Evolutionary conservation across 2,113 vertebrate genomes (phyloP).

Genomic region (Apaloderma vittatum): DNA sequence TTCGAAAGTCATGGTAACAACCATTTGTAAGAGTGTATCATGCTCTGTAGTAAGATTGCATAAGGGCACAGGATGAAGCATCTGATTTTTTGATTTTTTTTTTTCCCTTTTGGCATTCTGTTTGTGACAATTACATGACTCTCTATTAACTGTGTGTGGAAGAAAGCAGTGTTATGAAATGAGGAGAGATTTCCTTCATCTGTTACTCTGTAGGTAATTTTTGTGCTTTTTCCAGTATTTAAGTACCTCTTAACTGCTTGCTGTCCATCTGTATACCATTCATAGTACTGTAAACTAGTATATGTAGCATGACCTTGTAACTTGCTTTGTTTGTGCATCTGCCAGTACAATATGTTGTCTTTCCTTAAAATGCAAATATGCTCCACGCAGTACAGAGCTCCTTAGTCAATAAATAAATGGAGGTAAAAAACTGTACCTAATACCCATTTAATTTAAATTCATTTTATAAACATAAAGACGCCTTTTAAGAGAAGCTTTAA

Average conservation of each 20-base stretch:
- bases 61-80: slow-evolving; percentile 62
- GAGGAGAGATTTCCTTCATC: slow-evolving; percentile 67
- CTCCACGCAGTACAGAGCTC: slow-evolving; percentile 75
- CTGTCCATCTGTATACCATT: slow-evolving; percentile 79
- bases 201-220: slow-evolving; percentile 77
- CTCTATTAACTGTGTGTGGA: slow-evolving; percentile 75
- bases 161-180: slow-evolving; percentile 71
- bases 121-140: slow-evolving; percentile 74
- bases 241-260: slow-evolving; percentile 78
- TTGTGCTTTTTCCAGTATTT: slow-evolving; percentile 77
- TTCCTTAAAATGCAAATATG: slow-evolving; percentile 85
- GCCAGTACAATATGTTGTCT: slow-evolving; percentile 84
- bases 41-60: slow-evolving; percentile 71
- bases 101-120: slow-evolving; percentile 65
- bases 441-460: slow-evolving; percentile 89
- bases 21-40: slow-evolving; percentile 47
- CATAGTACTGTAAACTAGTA: slow-evolving; percentile 80
- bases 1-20: slow-evolving; percentile 69
- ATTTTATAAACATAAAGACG: slow-evolving; percentile 89
- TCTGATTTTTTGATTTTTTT: slow-evolving; percentile 42
- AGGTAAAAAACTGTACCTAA: slow-evolving; percentile 86
- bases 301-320: slow-evolving; percentile 81
- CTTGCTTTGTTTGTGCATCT: slow-evolving; percentile 87
- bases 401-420: slow-evolving; percentile 85
- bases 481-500: slow-evolving; percentile 91